Conservation (phyloP, 2,113 vertebrate species). For the Esox niger region DNA sequence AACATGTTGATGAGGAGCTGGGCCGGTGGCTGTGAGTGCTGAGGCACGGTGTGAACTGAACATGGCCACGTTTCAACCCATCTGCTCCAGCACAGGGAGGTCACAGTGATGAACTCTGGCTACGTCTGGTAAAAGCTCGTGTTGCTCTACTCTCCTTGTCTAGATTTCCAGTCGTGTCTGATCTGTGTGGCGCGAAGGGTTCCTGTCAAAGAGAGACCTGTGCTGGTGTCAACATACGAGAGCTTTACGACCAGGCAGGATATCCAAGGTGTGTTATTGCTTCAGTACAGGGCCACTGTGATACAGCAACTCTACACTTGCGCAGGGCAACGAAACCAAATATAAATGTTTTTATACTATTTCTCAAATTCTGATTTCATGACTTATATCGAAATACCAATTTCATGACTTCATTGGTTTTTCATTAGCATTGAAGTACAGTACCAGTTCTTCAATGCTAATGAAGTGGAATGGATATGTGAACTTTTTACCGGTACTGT, state of each 20-base stretch:
- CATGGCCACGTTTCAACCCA: neutral
- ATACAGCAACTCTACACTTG: too few species aligned
- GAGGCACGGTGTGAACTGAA: neutral
- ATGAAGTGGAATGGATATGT: too few species aligned
- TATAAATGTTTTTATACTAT: too few species aligned
- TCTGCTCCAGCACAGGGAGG: neutral
- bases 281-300: too few species aligned
- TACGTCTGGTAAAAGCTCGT: neutral
- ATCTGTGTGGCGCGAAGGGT: slow-evolving; percentile 96
- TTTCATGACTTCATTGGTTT: too few species aligned
- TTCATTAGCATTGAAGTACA: too few species aligned
- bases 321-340: too few species aligned
- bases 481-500: too few species aligned
- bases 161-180: slow-evolving; percentile 97
- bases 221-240: slow-evolving; percentile 84
- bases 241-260: slow-evolving; percentile 96
- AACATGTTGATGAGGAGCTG: neutral
- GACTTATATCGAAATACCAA: too few species aligned
- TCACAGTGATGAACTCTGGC: too few species aligned
- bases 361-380: too few species aligned
- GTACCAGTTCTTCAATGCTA: too few species aligned
- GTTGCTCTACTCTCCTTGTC: neutral
- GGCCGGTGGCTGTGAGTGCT: neutral
- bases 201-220: slow-evolving; percentile 88
- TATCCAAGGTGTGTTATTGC: slow-evolving; percentile 82